Conservation (phyloP, 2,113 vertebrate species). For the Paradoxurus hermaphroditus region DNA sequence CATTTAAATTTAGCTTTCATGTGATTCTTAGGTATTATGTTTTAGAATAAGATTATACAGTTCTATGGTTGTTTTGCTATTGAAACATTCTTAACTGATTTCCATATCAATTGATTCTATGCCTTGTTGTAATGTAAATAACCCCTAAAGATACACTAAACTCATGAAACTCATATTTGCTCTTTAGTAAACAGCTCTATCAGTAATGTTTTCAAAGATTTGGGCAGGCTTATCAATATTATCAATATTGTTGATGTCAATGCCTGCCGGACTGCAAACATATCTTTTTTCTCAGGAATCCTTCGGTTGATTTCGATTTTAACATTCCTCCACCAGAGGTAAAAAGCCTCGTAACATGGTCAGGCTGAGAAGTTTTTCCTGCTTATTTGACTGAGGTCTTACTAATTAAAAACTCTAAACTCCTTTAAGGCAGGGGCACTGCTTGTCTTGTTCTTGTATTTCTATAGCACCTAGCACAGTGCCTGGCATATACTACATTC, state of each 20-base stretch:
- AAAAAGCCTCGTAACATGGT: not conserved
- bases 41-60: conserved; percentile 43
- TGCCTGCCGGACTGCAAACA: not conserved
- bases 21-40: conserved; percentile 39
- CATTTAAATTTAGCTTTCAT: conserved; percentile 63
- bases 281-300: not conserved
- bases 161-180: not conserved
- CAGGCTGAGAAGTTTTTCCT: not conserved
- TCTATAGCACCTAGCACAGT: not conserved
- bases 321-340: not conserved
- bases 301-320: conserved; percentile 17
- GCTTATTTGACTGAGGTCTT: not conserved
- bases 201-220: not conserved
- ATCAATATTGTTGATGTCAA: not conserved
- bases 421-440: not conserved
- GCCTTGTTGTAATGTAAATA: conserved; percentile 52
- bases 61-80: conserved; percentile 30
- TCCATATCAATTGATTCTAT: conserved; percentile 59
- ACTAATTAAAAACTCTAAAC: not conserved
- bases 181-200: conserved; percentile 50
- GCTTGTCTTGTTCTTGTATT: not conserved
- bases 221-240: not conserved
- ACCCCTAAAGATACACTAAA: conserved; percentile 6
- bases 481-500: not conserved
- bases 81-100: conserved; percentile 53